Evolutionary conservation across 2,797 vertebrate genomes (phyloP).

Genomic region (Pangasius larnaudii): DNA sequence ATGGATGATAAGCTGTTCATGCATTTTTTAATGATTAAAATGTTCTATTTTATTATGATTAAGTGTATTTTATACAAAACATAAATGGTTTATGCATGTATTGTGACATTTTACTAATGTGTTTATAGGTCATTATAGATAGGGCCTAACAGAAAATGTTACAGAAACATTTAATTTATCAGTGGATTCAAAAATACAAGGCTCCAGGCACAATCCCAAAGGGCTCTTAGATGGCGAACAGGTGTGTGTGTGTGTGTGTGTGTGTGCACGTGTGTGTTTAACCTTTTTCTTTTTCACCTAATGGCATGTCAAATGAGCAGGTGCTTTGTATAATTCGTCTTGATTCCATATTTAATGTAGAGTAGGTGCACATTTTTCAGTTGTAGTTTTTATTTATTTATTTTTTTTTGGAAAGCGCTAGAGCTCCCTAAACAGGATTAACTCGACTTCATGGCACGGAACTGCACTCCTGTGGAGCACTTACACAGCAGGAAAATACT

Average conservation of each 20-base stretch:
- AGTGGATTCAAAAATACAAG: slow-evolving; percentile 67
- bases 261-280: not conserved
- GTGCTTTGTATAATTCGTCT: slow-evolving; percentile 80
- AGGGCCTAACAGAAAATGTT: not conserved
- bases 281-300: slow-evolving; percentile 54
- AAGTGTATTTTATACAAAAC: not conserved
- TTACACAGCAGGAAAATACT: slow-evolving; percentile 31
- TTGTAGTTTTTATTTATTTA: slow-evolving; percentile 20
- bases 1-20: not conserved
- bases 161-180: slow-evolving; percentile 65
- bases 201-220: slow-evolving; percentile 52
- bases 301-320: slow-evolving; percentile 77
- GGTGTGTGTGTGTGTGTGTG: slow-evolving; percentile 57
- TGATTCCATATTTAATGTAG: slow-evolving; percentile 77
- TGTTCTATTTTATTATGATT: not conserved
- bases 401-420: slow-evolving; percentile 32
- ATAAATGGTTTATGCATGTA: not conserved
- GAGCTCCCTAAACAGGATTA: slow-evolving; percentile 45
- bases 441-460: slow-evolving; percentile 31
- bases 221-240: slow-evolving; percentile 71
- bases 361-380: slow-evolving; percentile 57
- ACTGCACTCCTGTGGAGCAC: slow-evolving; percentile 32
- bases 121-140: not conserved
- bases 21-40: not conserved
- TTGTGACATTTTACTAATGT: not conserved